These are phyloP conservation scores for Archilochus colubris DNA, from an alignment of 2,113 vertebrate genomes.

Conservation along the genomic window DNA sequence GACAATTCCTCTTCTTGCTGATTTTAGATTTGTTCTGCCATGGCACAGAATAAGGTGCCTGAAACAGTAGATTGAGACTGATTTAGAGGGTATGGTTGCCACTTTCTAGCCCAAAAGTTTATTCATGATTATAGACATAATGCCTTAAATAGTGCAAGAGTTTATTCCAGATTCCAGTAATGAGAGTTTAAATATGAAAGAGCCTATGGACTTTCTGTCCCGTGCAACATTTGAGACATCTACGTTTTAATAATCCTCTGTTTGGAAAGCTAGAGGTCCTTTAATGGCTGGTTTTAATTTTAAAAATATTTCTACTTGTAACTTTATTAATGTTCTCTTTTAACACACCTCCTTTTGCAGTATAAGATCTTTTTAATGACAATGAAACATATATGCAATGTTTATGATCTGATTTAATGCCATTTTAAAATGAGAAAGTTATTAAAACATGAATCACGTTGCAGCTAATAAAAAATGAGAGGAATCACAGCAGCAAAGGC, in stretches of 20 bases:
- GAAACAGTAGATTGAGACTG: neutral
- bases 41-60: neutral
- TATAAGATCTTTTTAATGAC: neutral
- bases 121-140: neutral
- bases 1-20: neutral
- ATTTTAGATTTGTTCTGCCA: neutral
- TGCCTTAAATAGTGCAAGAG: neutral
- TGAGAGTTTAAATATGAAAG: neutral
- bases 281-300: neutral
- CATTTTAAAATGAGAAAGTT: neutral
- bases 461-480: constrained; percentile 19
- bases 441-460: constrained; percentile 10
- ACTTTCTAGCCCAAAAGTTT: neutral
- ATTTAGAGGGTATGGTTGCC: neutral
- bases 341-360: neutral
- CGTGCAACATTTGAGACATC: neutral
- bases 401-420: constrained; percentile 28
- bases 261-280: neutral
- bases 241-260: neutral
- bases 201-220: neutral
- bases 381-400: neutral
- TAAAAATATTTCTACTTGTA: neutral
- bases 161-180: neutral
- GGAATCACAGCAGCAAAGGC: neutral
- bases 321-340: neutral